Conservation (phyloP, 2,888 invertebrate species). For the Glaucopsyche alexis region DNA sequence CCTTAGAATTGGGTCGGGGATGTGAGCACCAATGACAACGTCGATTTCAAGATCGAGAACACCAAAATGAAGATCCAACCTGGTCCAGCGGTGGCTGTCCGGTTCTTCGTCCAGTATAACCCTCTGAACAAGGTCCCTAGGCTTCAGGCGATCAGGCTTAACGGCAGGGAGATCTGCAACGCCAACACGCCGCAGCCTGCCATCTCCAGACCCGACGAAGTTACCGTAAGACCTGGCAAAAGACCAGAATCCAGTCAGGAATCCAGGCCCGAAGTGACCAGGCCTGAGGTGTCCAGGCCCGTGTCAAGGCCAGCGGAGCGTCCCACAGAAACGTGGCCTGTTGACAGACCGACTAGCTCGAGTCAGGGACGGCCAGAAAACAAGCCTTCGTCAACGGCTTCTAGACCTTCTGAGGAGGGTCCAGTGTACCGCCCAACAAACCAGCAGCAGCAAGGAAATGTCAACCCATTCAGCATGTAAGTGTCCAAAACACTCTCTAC, state of each 20-base stretch:
- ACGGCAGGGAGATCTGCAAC: constrained; percentile 81
- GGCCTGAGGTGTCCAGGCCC: constrained; percentile 33
- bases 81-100: constrained; percentile 75
- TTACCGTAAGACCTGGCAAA: constrained; percentile 31
- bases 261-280: constrained; percentile 28
- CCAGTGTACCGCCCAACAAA: constrained; percentile 60
- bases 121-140: constrained; percentile 69
- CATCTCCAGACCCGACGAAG: constrained; percentile 47
- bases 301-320: constrained; percentile 33
- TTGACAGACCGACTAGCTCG: constrained; percentile 32
- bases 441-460: constrained; percentile 44
- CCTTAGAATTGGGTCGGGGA: constrained; percentile 81
- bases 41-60: constrained; percentile 80
- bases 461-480: constrained; percentile 62
- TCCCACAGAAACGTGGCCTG: constrained; percentile 35
- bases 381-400: constrained; percentile 46
- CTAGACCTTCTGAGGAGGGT: constrained; percentile 49
- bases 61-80: constrained; percentile 78
- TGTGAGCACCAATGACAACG: constrained; percentile 78
- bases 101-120: constrained; percentile 82
- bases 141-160: constrained; percentile 72
- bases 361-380: constrained; percentile 47
- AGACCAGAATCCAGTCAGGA: constrained; percentile 24
- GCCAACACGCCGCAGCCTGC: constrained; percentile 57
- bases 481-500: constrained; percentile 40